A percentile compares a stretch with the other conserved stretches of the same genome.
These are phyloP conservation scores for Cinara cedri DNA, from an alignment of 2,888 invertebrate genomes.

Conservation along the genomic window DNA sequence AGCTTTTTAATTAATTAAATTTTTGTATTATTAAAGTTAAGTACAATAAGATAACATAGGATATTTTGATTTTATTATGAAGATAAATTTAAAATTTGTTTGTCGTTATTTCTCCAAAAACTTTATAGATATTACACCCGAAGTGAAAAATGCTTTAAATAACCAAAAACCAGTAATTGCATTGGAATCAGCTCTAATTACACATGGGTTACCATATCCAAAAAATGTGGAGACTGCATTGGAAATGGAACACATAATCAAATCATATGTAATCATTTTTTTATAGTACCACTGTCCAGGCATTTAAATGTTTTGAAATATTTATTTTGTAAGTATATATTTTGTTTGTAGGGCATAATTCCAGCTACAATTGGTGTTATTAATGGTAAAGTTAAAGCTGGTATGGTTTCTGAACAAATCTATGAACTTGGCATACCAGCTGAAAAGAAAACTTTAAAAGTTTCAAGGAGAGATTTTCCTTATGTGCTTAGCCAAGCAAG, in stretches of 20 bases:
- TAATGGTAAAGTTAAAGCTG: constrained; percentile 81
- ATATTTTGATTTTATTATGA: background rate
- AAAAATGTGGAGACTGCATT: constrained; percentile 85
- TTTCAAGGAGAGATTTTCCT: constrained; percentile 86
- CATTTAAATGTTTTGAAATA: background rate
- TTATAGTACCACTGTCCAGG: background rate
- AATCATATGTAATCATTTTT: constrained; percentile 67
- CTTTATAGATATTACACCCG: constrained; percentile 62
- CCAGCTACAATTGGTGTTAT: constrained; percentile 94
- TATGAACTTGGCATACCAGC: constrained; percentile 68
- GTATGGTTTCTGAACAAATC: constrained; percentile 73
- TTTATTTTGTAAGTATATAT: too few species aligned
- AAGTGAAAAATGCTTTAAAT: constrained; percentile 72
- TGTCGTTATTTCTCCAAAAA: constrained; percentile 23
- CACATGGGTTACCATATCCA: constrained; percentile 97
- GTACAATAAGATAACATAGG: background rate
- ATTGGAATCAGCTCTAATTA: constrained; percentile 95
- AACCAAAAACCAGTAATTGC: constrained; percentile 81
- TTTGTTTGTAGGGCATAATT: constrained; percentile 71
- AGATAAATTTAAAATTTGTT: background rate
- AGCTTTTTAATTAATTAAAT: background rate
- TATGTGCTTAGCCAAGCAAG: constrained; percentile 71
- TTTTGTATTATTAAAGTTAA: background rate
- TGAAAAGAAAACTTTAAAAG: constrained; percentile 72
- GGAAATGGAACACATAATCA: constrained; percentile 79